phyloP scores from a whole-genome alignment of 2,113 vertebrate genomes.

The Ageneiosus marmoratus region DNA sequence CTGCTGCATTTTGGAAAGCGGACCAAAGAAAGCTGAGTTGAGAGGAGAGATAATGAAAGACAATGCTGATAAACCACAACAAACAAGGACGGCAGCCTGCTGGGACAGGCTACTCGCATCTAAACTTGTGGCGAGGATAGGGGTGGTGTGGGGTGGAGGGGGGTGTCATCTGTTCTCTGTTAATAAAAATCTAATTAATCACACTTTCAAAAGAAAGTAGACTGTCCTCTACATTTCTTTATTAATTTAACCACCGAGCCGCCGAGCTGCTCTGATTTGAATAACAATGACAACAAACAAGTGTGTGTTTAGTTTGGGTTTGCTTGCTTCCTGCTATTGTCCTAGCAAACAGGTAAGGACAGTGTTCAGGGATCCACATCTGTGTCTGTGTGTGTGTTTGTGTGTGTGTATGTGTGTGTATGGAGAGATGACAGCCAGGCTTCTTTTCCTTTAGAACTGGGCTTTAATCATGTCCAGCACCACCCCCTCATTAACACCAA shows the following conservation, averaged over 20 bases:
- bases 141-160: not conserved
- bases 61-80: conserved; percentile 61
- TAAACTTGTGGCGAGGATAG: not conserved
- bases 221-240: conserved; percentile 45
- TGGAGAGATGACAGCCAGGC: conserved; percentile 53
- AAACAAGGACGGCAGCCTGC: conserved; percentile 51
- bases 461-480: conserved; percentile 92
- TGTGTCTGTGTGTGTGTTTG: conserved; percentile 10
- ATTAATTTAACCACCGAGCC: conserved; percentile 29
- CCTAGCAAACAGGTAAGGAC: conserved; percentile 40
- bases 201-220: conserved; percentile 57
- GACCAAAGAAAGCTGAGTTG: conserved; percentile 64
- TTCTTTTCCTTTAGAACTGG: conserved; percentile 81
- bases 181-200: conserved; percentile 67
- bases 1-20: conserved; percentile 43
- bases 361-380: conserved; percentile 17
- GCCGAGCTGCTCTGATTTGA: conserved; percentile 43
- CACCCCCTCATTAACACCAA: conserved; percentile 94
- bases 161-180: conserved; percentile 53
- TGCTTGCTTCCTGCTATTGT: conserved; percentile 12
- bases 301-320: conserved; percentile 31
- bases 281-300: conserved; percentile 51
- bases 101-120: conserved; percentile 56
- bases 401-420: conserved; percentile 25
- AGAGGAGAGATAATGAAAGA: conserved; percentile 66